Evolutionary conservation across 2,888 invertebrate genomes (phyloP), one percentile per base, ranked within the genome.

Genomic region (Druceiella hillmani): DNA sequence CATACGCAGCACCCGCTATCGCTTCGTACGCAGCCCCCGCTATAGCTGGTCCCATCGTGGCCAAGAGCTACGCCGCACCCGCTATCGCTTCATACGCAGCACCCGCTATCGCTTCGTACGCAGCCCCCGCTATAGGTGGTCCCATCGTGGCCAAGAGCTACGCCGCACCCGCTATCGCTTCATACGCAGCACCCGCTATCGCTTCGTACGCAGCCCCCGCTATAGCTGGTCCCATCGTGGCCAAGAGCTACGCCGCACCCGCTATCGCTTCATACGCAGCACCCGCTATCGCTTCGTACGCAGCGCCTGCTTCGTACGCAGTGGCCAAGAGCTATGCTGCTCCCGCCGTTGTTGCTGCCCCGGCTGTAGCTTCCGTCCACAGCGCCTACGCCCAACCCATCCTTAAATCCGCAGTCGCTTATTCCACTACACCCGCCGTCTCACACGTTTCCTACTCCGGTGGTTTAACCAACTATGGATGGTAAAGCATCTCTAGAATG

Each of bases 361-460:
- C n/a, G n/a, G n/a, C n/a, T n/a, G n/a, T n/a, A n/a, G n/a, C n/a
- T n/a, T n/a, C n/a, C n/a, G n/a, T n/a, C n/a, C n/a, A n/a, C n/a
- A 52, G 55, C 48, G 43, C 61, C 50, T 58, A 56, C 20, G 51
- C 47, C 51, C 61, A 53, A 52, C 70, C 56, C 46, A 69, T 56
- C 12, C 48, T 58, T 39, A 63, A 63, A 42, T 57, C 65, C 27
- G 69, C 67, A 33, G 51, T 76, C 32, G 57, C 68, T 16, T 77
- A 77, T 61, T 70, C 73, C 17, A 77, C 80, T 25, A 76, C 78
- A 22, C 74, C 68, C 34, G 62, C 63, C 40, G 79, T 79, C 25
- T 76, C 81, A 41, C 80, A 81, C 57, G 74, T 77, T 44, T 63
- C 75, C 50, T 83, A 81, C 69, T 73, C 67, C 48, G 81, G 80